A percentile compares a stretch with the other conserved stretches of the same genome.
phyloP scores from a whole-genome alignment of 2,888 invertebrate genomes.

The Microdon myrmicae region DNA sequence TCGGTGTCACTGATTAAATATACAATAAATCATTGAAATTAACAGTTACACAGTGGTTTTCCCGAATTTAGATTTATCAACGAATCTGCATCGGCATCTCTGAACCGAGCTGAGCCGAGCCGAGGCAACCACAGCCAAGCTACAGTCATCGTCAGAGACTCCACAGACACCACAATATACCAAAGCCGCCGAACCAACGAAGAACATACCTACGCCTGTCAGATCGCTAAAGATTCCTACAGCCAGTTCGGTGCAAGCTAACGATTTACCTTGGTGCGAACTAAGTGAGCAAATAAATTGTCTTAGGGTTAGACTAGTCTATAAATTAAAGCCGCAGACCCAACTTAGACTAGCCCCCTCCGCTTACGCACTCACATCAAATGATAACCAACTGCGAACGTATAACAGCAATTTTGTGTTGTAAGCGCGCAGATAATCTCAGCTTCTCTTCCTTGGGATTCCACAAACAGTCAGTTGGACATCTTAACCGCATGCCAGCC shows the following conservation, averaged over 20 bases:
- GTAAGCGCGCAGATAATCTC: slow-evolving; percentile 40
- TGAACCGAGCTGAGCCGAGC: slow-evolving; percentile 10
- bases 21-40: slow-evolving; percentile 48
- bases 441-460: slow-evolving; percentile 18
- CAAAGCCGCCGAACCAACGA: background rate
- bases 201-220: no score
- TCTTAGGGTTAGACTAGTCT: slow-evolving; percentile 49
- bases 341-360: no score
- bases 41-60: slow-evolving; percentile 37
- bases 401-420: slow-evolving; percentile 38
- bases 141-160: no score
- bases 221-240: slow-evolving; percentile 13
- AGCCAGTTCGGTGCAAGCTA: slow-evolving; percentile 20
- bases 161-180: no score
- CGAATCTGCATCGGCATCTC: slow-evolving; percentile 49
- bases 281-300: slow-evolving; percentile 51
- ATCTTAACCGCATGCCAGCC: slow-evolving; percentile 45
- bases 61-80: slow-evolving; percentile 48
- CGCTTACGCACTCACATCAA: no score
- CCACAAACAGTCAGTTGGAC: slow-evolving; percentile 19
- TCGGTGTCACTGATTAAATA: slow-evolving; percentile 43
- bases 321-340: no score
- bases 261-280: slow-evolving; percentile 18
- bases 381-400: no score
- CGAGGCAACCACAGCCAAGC: background rate